Conservation (phyloP, 2,113 vertebrate species). For the Xiphias gladius region DNA sequence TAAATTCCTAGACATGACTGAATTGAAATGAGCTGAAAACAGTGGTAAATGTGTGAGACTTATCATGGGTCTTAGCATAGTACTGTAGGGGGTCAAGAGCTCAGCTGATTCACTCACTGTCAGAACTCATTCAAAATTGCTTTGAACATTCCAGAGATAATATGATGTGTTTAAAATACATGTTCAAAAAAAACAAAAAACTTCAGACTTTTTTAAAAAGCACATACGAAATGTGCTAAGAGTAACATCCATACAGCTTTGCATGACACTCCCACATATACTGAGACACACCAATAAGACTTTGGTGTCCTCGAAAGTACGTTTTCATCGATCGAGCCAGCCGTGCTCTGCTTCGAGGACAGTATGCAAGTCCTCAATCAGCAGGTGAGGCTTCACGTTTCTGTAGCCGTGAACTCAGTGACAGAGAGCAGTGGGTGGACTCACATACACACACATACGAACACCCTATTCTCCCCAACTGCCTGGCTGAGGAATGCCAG, state of each 20-base stretch:
- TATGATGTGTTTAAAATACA: background rate
- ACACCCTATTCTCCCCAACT: slow-evolving; percentile 55
- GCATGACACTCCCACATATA: background rate
- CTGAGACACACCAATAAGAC: too few relatives aligned
- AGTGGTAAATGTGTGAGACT: background rate
- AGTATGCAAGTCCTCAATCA: slow-evolving; percentile 56
- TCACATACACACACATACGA: background rate
- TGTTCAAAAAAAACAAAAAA: background rate
- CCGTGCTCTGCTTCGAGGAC: slow-evolving; percentile 16
- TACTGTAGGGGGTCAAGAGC: slow-evolving; percentile 34
- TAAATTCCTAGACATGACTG: slow-evolving; percentile 2
- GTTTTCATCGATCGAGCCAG: slow-evolving; percentile 1
- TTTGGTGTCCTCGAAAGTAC: background rate
- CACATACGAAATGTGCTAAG: background rate
- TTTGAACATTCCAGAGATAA: background rate
- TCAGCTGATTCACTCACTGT: slow-evolving; percentile 18
- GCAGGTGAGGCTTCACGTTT: slow-evolving; percentile 37
- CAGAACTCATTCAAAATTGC: background rate
- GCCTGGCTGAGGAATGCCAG: slow-evolving; percentile 70
- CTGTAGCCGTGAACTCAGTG: slow-evolving; percentile 41
- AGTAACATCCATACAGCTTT: background rate
- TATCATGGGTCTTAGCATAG: background rate
- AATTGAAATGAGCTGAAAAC: background rate
- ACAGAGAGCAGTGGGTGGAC: slow-evolving; percentile 33
- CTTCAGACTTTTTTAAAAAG: background rate